A percentile compares a stretch with the other conserved stretches of the same genome.
These are phyloP conservation scores for Leucophenga montana DNA, from an alignment of 2,888 invertebrate genomes.

Conservation along the genomic window DNA sequence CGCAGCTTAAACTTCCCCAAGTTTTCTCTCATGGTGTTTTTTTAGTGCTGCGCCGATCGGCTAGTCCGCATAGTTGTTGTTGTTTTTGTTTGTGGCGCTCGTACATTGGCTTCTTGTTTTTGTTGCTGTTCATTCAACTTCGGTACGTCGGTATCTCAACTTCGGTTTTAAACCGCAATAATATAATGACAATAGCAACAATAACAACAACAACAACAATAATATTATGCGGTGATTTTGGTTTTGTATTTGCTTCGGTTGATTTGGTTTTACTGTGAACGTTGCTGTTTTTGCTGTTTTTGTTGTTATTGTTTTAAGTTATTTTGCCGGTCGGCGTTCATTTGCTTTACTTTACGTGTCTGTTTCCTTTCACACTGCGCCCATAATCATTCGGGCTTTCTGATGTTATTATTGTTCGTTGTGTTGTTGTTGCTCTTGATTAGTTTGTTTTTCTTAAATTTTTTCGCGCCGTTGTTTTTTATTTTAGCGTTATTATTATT, in stretches of 20 bases:
- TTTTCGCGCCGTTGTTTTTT: background rate
- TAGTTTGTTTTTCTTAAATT: constrained; percentile 33
- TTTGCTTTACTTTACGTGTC: background rate
- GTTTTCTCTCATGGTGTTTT: background rate
- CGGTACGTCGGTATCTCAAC: constrained; percentile 24
- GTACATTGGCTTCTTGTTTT: constrained; percentile 3
- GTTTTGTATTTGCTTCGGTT: constrained; percentile 56
- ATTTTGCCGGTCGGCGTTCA: constrained; percentile 19
- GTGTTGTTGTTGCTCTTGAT: constrained; percentile 27
- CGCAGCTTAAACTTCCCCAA: background rate
- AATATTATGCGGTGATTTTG: constrained; percentile 39
- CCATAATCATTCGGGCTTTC: background rate
- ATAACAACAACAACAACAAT: constrained; percentile 44
- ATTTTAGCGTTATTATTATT: background rate
- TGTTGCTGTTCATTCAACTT: constrained; percentile 53
- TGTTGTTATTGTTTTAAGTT: constrained; percentile 33
- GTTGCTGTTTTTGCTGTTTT: constrained; percentile 46
- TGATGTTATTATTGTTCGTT: background rate
- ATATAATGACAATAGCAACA: constrained; percentile 14
- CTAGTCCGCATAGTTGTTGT: background rate
- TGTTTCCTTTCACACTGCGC: no score
- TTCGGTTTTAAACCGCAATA: constrained; percentile 35
- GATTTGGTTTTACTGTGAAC: constrained; percentile 64
- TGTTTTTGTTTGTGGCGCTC: constrained; percentile 6
- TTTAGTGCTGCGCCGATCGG: constrained; percentile 7